Base-by-base conservation (phyloP, 2,797 vertebrate genomes). In the Margarornis squamiger region DNA sequence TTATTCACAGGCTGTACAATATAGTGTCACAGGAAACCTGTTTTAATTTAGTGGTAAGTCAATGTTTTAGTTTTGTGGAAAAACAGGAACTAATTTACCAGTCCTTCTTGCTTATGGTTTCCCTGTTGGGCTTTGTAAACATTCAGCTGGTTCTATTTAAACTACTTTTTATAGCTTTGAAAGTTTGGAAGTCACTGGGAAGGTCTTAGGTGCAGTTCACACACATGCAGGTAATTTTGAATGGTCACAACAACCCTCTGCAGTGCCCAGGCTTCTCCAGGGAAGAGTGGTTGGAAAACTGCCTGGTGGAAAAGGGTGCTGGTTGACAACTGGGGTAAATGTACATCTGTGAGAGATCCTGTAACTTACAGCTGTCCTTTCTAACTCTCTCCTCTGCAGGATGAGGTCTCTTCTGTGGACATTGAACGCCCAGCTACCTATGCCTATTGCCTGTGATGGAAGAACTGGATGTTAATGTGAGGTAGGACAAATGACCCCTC, bases 371-470 rank as follows among this genome's bases (percentile, higher is more conserved):
- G 59, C 45, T 52, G 38, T 58, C 58, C 7, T 85, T 96, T 86
- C 85, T 86, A 39, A 78, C 75, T 97, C 36, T 96, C 58, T 81
- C 57, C 43, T 2, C 71, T 96, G 45, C 88, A 98, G 98, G 97
- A 96, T 90, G 38, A 97, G 58, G 38, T 91, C 94, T 96, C 92
- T 96, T 95, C 96, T 90, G 67, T 97, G 98, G 97, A 95, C 82
- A 52, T 54, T 97, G 97, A 97, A 89, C 67, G 93, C 88, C 93
- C 93, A 77, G 95, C 90, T 96, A 51, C 95, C 85, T 95, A 98
- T 98, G 97, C 96, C 92, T 97, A 86, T 43, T 97, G 97, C 97
- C 97, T 98, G 98, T 98, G 98, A 98, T 98, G 98, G 98, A 98
- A 95, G 97, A 97, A 96, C 97, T 97, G 97, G 98, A 98, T 94